These are phyloP conservation scores for Pararge aegeria DNA, from an alignment of 1,140 invertebrate genomes.

Conservation along the genomic window DNA sequence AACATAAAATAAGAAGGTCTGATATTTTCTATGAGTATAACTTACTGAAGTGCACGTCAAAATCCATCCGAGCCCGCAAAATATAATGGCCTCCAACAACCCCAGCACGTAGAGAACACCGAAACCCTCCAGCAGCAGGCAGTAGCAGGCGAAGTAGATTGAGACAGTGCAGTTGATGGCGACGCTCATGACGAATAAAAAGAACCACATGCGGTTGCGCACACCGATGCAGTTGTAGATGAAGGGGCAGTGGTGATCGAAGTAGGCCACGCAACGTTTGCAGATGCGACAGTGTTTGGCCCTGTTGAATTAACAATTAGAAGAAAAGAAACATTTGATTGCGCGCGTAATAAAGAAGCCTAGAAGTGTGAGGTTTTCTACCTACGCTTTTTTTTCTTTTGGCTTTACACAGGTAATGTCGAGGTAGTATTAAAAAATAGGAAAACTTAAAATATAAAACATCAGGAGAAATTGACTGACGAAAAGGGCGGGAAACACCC, in stretches of 20 bases:
- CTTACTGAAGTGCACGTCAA: conserved; percentile 93
- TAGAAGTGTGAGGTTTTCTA: too few species aligned
- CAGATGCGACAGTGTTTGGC: conserved; percentile 96
- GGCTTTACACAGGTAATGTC: too few species aligned
- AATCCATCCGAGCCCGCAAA: conserved; percentile 92
- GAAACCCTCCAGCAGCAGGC: conserved; percentile 91
- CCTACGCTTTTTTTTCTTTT: too few species aligned
- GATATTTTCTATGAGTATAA: conserved; percentile 31
- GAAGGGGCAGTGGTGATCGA: conserved; percentile 97
- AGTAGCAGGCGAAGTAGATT: conserved; percentile 93
- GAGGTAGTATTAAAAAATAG: too few species aligned
- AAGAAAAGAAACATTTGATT: too few species aligned
- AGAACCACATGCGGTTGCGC: conserved; percentile 94
- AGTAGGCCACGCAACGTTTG: conserved; percentile 94
- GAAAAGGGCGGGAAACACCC: too few species aligned
- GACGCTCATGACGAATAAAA: conserved; percentile 91
- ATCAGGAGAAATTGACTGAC: too few species aligned
- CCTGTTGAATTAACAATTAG: conserved; percentile 59
- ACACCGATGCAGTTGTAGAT: conserved; percentile 96
- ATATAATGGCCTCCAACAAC: conserved; percentile 89
- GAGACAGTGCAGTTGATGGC: conserved; percentile 93
- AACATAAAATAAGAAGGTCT: too few species aligned
- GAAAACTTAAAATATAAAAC: too few species aligned
- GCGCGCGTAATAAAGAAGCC: too few species aligned
- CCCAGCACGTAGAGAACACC: conserved; percentile 90